phyloP scores from a whole-genome alignment of 2,888 invertebrate genomes.

The Pedicia rivosa region DNA sequence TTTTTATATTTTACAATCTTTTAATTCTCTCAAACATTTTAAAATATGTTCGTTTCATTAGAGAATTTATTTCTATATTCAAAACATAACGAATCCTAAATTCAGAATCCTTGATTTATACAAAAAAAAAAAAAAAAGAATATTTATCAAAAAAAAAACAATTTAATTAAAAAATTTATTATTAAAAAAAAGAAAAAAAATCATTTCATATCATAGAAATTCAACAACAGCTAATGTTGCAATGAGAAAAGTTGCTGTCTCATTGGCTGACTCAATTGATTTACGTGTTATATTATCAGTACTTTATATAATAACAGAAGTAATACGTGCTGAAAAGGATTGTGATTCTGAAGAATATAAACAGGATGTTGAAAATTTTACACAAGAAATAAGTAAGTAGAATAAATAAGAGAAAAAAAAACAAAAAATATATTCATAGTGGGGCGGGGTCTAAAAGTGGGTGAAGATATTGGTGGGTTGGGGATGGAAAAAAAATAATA shows the following conservation, averaged over 20 bases:
- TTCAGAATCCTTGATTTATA: not conserved
- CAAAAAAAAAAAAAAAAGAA: too few species aligned
- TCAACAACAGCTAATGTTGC: conserved; percentile 51
- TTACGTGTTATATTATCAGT: conserved; percentile 84
- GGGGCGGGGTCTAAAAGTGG: too few species aligned
- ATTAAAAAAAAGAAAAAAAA: too few species aligned
- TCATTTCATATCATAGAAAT: conserved; percentile 32
- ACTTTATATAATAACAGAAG: conserved; percentile 89
- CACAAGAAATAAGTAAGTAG: conserved; percentile 36
- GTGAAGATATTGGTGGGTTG: too few species aligned
- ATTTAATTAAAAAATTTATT: not conserved
- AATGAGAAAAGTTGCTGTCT: conserved; percentile 61
- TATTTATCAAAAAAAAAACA: too few species aligned
- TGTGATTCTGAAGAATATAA: conserved; percentile 30
- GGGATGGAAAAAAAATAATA: too few species aligned
- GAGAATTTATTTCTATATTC: too few species aligned
- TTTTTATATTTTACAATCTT: too few species aligned
- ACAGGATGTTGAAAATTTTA: conserved; percentile 37
- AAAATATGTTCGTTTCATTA: too few species aligned
- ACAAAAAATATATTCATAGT: too few species aligned
- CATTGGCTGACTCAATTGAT: conserved; percentile 80
- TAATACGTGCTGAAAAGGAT: conserved; percentile 57
- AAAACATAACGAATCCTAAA: too few species aligned
- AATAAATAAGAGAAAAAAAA: not conserved
- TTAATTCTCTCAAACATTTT: too few species aligned